Base-by-base conservation (phyloP, 2,888 invertebrate species). In the Smittia sp. region DNA sequence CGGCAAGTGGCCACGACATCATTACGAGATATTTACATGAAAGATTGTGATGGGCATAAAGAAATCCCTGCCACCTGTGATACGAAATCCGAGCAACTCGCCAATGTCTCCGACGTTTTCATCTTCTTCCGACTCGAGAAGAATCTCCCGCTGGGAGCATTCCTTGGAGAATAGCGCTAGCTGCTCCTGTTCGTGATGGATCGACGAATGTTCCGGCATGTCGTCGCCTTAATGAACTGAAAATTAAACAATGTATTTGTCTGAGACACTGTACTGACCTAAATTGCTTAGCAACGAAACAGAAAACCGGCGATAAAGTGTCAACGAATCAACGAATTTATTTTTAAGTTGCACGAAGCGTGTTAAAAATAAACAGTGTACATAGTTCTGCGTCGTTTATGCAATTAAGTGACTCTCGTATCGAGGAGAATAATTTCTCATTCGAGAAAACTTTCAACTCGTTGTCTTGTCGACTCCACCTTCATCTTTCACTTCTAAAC, bases 41-140 rank as follows among this genome's bases (percentile, higher is more conserved):
- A 83, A 83, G 39, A 83, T 82, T 32, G 83, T 83, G 70, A 83
- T 76, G 52, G 82, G 83, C 83, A 83, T 83, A 73, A 81, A 81
- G 77, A 83, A 83, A 72, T 83, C 82, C 27, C 81, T 80, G 39
- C 83, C 83, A 41, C 83, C 83, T 65, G 83, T 83, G 75, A 83
- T 80, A 73, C 82, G 79, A 75, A 83, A 83, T 24, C 83, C 83
- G 82, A 73, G 39, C 11, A 72, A 58, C 58, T 72, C 72, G 4
- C 72, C 72, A 39, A 72, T 58, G 20, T 72, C 72, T 54, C 54
- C 6, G 9, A 32, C 18, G 2, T 63, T 20, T 2, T 24, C 68
- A 18, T 69, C 68, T 13, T 62, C 62, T 4, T 68, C 52, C 11
- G 15, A 15, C 4, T 54, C 69, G 22, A 38, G 20, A 24, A 22